Evolutionary conservation across 2,797 vertebrate genomes (phyloP), one percentile per base, ranked within the genome.

Genomic region (Ptychadena robeensis): DNA sequence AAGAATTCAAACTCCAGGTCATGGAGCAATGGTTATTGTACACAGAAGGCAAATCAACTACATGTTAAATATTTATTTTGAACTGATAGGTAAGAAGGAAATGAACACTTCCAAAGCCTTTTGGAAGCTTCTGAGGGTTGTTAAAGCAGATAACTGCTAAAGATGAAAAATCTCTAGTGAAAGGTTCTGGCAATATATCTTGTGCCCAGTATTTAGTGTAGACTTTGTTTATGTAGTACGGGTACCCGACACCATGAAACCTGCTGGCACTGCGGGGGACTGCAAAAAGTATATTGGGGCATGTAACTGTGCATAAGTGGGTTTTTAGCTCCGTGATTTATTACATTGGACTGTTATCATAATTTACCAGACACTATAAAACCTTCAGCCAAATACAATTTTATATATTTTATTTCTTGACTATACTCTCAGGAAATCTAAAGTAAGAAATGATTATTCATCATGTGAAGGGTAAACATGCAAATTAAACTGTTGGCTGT

Each of bases 1-100:
- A 37, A 38, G 44, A 63, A 34, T 67, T 82, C 72, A 82, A 64
- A 71, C 25, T 15, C 34, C 53, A 28, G 22, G 73, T 71, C 61
- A 77, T 69, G 44, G 28, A 59, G 32, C 2, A 9, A 38, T 57
- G 44, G 70, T 37, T 73, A 72, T 68, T 53, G 28, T 27, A 59
- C 73, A 82, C 53, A 76, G 35, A 63, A 71, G 59, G 32, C 27
- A 34, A 76, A 68, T 75, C 44, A 76, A 28, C 32, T 64, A 31
- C 35, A 76, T 22, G 7, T 70, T 69, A 44, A 70, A 76, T 82
- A 70, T 75, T 59, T 75, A 68, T 75, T 67, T 32, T 48, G 31
- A 11, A 37, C n/a, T 35, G 63, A 67, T 32, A 44, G 28, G 63
- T 63, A 53, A 28, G 25, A 71, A 6, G 32, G 78, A n/a, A 61